A percentile compares a stretch with the other conserved stretches of the same genome.
These are phyloP conservation scores for Anguilla pacifica DNA, from an alignment of 2,797 vertebrate species.

Conservation along the genomic window DNA sequence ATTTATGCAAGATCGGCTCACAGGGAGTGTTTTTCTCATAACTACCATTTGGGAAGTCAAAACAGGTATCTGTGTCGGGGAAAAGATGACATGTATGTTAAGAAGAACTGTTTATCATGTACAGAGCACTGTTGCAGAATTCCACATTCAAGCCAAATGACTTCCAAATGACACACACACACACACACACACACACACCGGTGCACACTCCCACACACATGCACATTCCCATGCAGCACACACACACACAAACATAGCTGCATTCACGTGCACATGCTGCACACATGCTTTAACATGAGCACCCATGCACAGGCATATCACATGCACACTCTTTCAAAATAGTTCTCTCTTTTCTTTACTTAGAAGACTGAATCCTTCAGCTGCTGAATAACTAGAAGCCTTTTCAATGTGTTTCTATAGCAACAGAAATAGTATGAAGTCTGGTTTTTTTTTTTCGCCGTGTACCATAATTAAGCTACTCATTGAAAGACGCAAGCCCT, in stretches of 20 bases:
- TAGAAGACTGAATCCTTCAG: conserved; percentile 28
- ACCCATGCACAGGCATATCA: background rate
- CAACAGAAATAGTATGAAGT: conserved; percentile 28
- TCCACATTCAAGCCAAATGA: background rate
- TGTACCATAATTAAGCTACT: conserved; percentile 24
- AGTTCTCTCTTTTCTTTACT: conserved; percentile 16
- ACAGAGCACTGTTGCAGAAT: background rate
- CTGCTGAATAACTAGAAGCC: conserved; percentile 23
- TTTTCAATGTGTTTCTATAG: conserved; percentile 32
- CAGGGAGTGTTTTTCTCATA: background rate
- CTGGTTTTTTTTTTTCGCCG: conserved; percentile 12
- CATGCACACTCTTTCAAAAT: conserved; percentile 3
- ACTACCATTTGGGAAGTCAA: background rate
- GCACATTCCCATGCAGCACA: conserved; percentile 9
- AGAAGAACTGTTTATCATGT: no score
- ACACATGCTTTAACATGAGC: background rate
- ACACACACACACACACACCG: background rate
- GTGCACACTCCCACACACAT: background rate
- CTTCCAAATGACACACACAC: background rate
- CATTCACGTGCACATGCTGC: background rate
- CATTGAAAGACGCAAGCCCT: conserved; percentile 16
- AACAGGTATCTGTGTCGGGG: background rate
- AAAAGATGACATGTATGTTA: background rate
- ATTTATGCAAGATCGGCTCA: background rate
- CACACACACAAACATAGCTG: background rate